Evolutionary conservation across 2,113 vertebrate species (phyloP), one percentile per base, ranked within the genome.

Genomic region (Ameiurus melas): DNA sequence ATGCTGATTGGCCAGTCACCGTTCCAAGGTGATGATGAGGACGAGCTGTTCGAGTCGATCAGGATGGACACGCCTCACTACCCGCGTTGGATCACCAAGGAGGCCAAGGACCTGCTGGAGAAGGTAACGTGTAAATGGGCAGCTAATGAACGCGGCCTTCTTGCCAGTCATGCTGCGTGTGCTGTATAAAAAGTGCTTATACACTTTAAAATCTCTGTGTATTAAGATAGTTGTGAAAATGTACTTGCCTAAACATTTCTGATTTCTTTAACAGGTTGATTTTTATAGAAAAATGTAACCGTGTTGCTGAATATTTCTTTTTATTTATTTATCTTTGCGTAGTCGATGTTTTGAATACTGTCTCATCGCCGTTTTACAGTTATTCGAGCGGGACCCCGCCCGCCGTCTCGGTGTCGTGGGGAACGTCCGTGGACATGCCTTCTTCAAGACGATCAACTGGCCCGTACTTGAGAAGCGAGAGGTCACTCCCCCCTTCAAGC

Each of bases 1-100:
- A 99, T 99, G 98, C 95, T 99, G 43, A 96, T 99, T 20, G 98
- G 98, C 43, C 98, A 99, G 89, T 99, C 98, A 1, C 98, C 98
- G 0, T 99, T 99, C 95, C 98, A 99, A 0, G 98, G 98, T 2
- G 98, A 99, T 0, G 98, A 99, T 81, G 98, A 99, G 85, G 98
- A 99, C 14, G 98, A 99, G 58, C 91, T 99, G 89, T 99, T 99
- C 19, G 98, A 99, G 94, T 99, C 98, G 2, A 99, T 99, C 92
- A 96, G 98, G 10, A 96, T 97, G 93, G 98, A 99, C 90, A 97
- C 95, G 0, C 98, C 98, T 0, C 97, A 99, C 91, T 99, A 97
- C 91, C 98, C 98, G 0, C 97, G 98, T 88, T 99, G 98, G 98
- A 98, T 99, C 90, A 98, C 96, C 91, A 99, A 96, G 90, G 98